Evolutionary conservation across 2,797 vertebrate genomes (phyloP).

Genomic region (Huso huso): DNA sequence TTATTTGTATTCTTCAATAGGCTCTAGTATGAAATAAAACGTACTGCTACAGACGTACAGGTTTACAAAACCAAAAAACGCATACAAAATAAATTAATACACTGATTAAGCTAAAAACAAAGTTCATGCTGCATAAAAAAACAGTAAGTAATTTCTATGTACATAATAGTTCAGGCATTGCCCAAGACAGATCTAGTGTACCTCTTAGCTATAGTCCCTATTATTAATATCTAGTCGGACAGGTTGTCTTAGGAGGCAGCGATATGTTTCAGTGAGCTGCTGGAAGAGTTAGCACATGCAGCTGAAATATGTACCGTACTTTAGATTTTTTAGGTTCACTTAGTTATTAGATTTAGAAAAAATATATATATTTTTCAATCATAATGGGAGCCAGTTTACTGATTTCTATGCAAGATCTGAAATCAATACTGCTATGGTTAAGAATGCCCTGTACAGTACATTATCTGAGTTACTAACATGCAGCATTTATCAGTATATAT

Average conservation of each 20-base stretch:
- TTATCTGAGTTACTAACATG: neutral
- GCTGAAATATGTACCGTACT: neutral
- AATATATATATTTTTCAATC: slow-evolving; percentile 5
- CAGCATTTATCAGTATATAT: neutral
- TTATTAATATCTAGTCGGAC: neutral
- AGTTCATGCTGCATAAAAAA: slow-evolving; percentile 50
- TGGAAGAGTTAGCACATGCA: slow-evolving; percentile 39
- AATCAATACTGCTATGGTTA: slow-evolving; percentile 8
- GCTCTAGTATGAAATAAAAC: slow-evolving; percentile 47
- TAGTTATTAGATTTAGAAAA: neutral
- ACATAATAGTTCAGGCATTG: slow-evolving; percentile 52
- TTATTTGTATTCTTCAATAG: no score
- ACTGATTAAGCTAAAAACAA: slow-evolving; percentile 39
- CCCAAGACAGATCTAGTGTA: slow-evolving; percentile 51
- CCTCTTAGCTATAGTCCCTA: slow-evolving; percentile 48
- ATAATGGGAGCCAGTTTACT: neutral
- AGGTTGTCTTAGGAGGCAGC: neutral
- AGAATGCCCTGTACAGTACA: neutral
- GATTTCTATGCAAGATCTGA: neutral
- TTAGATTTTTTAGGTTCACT: neutral
- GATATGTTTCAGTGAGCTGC: slow-evolving; percentile 50
- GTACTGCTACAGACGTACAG: slow-evolving; percentile 48
- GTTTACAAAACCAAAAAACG: slow-evolving; percentile 53
- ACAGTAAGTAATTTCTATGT: slow-evolving; percentile 46
- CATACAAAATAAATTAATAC: slow-evolving; percentile 64